A percentile compares a stretch with the other conserved stretches of the same genome.
Evolutionary conservation across 1,140 invertebrate genomes (phyloP).

Genomic region (Eupristina koningsbergeri): DNA sequence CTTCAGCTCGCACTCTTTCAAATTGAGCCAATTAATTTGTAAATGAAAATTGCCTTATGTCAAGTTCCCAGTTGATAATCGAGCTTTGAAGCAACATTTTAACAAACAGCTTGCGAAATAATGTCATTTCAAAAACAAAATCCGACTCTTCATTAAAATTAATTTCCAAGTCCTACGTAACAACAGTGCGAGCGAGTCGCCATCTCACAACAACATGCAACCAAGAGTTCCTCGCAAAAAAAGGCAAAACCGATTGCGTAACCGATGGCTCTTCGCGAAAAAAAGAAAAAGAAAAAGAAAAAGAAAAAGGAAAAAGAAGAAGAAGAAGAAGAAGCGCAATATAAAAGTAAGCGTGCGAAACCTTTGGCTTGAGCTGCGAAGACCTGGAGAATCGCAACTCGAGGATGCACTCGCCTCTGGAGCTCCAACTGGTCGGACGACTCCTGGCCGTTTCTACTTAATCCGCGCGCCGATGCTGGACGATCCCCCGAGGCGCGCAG

Average conservation of each 20-base stretch:
- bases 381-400: background rate
- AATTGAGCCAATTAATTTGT: constrained; percentile 18
- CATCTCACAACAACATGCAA: too few relatives aligned
- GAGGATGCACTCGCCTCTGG: too few relatives aligned
- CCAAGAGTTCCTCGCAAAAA: background rate
- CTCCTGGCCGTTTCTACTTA: background rate
- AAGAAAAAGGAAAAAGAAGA: too few relatives aligned
- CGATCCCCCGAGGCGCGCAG: background rate
- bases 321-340: background rate
- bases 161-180: too few relatives aligned
- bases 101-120: background rate
- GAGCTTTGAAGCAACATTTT: background rate
- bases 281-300: background rate
- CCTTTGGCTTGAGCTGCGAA: background rate
- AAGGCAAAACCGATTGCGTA: background rate
- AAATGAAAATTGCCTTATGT: background rate
- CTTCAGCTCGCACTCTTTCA: background rate
- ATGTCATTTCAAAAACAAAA: too few relatives aligned
- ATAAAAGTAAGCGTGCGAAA: too few relatives aligned
- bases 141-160: too few relatives aligned
- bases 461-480: background rate
- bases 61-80: background rate
- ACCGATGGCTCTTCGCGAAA: background rate
- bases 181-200: too few relatives aligned
- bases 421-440: background rate